Base-by-base conservation (phyloP, 2,113 vertebrate genomes). In the Girardinichthys multiradiatus region DNA sequence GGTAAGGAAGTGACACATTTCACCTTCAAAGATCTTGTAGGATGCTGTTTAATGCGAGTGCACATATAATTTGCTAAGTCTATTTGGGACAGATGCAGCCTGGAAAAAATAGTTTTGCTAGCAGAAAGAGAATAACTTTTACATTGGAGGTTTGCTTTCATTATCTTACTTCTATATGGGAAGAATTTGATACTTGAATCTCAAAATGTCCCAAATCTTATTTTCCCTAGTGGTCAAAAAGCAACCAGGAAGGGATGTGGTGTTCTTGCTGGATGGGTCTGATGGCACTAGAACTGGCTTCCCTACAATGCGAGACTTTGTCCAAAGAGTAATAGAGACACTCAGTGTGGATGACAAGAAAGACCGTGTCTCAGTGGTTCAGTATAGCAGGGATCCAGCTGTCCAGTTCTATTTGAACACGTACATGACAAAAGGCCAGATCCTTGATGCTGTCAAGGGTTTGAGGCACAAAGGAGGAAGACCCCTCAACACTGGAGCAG, bases 401-500 rank as follows among this genome's bases (percentile, higher is more conserved):
- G 80, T 80, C 64, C 70, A 86, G 2, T 92, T 92, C 85, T 87
- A 87, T 72, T 81, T 93, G 37, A 92, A 90, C 57, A 85, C 87
- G 0, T 80, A 82, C 66, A 54, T 4, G 0, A 72, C 64, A 28
- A 85, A 66, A 70, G 51, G 62, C 1, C 66, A 89, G 27, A 60
- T 89, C 54, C 60, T 89, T 42, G 51, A 62, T 28, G 57, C 48
- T 3, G 29, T 91, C 29, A 74, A 66, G 77, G 51, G 60, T 1
- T 54, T 91, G 65, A 81, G 67, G 42, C 74, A 79, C 77, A 90
- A 67, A 74, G 77, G 84, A 2, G 84, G 90, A 68, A 94, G 82
- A 75, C 21, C 87, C 11, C 91, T 96, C 72, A 95, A 96, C 60
- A 85, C 95, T 24, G 96, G 95, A 74, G 91, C 84, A 0, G 88